Conservation (phyloP, 2,888 invertebrate species). For the Mythimna lalbum region DNA sequence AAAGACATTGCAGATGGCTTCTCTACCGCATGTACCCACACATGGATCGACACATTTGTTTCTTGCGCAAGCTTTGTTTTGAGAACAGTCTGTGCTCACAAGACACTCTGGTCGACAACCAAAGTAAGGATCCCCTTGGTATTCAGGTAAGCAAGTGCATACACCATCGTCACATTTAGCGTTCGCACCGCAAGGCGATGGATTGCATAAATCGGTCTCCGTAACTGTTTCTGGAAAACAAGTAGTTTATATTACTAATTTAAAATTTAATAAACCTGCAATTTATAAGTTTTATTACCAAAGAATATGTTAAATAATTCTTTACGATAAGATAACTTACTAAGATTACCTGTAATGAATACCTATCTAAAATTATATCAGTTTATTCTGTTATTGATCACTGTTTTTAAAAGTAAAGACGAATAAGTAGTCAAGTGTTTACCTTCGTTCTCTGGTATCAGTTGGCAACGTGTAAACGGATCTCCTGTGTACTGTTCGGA, state of each 20-base stretch:
- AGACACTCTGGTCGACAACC: constrained; percentile 96
- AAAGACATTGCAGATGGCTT: constrained; percentile 93
- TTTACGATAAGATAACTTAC: no score
- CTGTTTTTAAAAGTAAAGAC: not conserved
- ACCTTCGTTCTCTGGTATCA: constrained; percentile 79
- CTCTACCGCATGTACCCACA: constrained; percentile 93
- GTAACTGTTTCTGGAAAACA: constrained; percentile 70
- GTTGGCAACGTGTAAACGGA: constrained; percentile 89
- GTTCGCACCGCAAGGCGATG: constrained; percentile 93
- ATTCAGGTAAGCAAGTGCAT: constrained; percentile 94
- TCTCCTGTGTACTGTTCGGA: constrained; percentile 90
- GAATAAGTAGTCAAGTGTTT: constrained; percentile 26
- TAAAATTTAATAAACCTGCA: no score
- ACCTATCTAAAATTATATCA: not conserved
- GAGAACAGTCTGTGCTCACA: constrained; percentile 93
- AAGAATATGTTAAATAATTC: no score
- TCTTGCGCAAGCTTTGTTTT: constrained; percentile 92
- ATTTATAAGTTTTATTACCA: no score
- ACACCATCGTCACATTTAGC: constrained; percentile 92
- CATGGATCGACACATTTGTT: constrained; percentile 95
- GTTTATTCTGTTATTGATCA: not conserved
- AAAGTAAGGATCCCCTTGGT: constrained; percentile 94
- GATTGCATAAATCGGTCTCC: constrained; percentile 91
- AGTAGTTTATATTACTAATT: constrained; percentile 2
- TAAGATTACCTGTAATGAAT: not conserved